phyloP scores from a whole-genome alignment of 2,113 vertebrate genomes.

The Willisornis vidua region DNA sequence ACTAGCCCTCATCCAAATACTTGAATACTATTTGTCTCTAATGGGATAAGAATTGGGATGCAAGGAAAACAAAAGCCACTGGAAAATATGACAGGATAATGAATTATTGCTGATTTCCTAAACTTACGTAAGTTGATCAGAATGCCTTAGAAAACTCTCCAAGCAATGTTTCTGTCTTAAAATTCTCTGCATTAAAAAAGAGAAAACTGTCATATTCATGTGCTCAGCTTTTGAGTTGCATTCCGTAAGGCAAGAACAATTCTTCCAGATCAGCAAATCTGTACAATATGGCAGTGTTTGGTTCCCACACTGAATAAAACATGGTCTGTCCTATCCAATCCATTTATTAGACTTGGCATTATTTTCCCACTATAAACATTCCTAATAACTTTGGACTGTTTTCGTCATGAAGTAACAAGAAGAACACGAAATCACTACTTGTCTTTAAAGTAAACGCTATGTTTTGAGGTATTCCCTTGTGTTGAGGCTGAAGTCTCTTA shows the following conservation, averaged over 20 bases:
- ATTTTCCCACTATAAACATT: conserved; percentile 33
- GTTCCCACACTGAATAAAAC: conserved; percentile 58
- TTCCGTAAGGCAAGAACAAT: conserved; percentile 25
- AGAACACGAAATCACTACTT: neutral
- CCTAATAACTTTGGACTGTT: neutral
- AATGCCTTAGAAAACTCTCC: conserved; percentile 1
- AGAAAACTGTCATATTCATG: conserved; percentile 27
- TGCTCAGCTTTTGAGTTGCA: neutral
- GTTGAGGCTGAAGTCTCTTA: neutral
- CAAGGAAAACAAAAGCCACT: conserved; percentile 6
- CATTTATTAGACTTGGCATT: conserved; percentile 15
- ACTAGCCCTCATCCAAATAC: neutral
- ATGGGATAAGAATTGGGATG: neutral
- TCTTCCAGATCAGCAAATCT: conserved; percentile 6
- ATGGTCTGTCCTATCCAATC: neutral
- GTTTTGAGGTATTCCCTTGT: neutral
- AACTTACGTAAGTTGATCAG: neutral
- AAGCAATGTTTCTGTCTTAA: neutral
- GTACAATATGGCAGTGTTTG: conserved; percentile 13
- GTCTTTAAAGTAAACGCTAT: neutral
- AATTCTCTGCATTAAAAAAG: neutral
- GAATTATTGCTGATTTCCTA: neutral
- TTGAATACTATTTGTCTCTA: neutral
- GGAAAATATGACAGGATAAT: neutral
- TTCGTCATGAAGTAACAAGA: neutral